Percentiles rank a stretch among this genome's conserved stretches.
Conservation (phyloP, 2,113 vertebrate genomes). For the Microcebus murinus region DNA sequence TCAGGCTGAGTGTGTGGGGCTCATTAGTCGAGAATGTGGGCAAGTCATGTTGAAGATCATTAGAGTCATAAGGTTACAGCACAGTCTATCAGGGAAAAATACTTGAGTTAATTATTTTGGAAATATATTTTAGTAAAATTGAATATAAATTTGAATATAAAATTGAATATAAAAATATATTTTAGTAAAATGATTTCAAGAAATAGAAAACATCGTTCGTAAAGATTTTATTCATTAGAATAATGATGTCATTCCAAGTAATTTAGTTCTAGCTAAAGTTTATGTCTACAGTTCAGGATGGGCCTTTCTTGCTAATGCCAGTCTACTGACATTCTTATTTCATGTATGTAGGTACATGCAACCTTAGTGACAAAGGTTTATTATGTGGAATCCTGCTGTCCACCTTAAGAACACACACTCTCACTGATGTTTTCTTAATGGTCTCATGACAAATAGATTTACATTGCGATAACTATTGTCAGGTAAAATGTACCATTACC, state of each 20-base stretch:
- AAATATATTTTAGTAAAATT: not conserved
- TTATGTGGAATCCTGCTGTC: not conserved
- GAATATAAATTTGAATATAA: not conserved
- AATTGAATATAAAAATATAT: not conserved
- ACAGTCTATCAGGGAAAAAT: not conserved
- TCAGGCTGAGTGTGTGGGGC: not conserved
- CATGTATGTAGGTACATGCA: not conserved
- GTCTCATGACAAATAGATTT: not conserved
- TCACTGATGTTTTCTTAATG: not conserved
- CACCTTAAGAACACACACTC: not conserved
- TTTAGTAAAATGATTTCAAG: not conserved
- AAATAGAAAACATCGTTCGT: not conserved
- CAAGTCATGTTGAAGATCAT: not conserved
- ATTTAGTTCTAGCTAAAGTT: slow-evolving; percentile 11
- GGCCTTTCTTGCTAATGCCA: not conserved
- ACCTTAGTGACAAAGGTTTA: not conserved
- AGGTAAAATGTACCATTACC: not conserved
- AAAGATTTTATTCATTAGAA: not conserved
- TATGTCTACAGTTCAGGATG: not conserved
- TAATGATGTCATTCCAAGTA: not conserved
- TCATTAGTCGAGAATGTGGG: not conserved
- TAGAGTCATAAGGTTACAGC: not conserved
- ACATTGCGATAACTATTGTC: not conserved
- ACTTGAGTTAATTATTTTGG: not conserved
- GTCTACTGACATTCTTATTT: not conserved